These are phyloP conservation scores for Sinotaia quadrata DNA, from an alignment of 2,888 invertebrate genomes.

Conservation along the genomic window DNA sequence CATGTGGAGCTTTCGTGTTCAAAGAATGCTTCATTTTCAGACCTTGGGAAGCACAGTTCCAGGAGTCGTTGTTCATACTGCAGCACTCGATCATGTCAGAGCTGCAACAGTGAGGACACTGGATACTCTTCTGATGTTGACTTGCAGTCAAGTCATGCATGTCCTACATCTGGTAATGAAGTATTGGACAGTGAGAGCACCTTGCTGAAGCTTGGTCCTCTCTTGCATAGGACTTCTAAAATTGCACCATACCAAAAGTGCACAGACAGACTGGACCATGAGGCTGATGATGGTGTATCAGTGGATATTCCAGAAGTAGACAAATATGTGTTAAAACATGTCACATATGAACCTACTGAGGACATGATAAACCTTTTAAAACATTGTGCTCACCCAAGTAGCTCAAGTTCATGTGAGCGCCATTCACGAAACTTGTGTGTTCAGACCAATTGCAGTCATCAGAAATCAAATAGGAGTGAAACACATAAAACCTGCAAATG, in stretches of 20 bases:
- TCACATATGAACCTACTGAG: background rate
- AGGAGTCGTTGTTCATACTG: slow-evolving; percentile 22
- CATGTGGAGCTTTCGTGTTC: slow-evolving; percentile 33
- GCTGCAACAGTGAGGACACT: slow-evolving; percentile 38
- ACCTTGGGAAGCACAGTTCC: slow-evolving; percentile 8
- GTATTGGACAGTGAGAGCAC: no score
- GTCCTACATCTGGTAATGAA: background rate
- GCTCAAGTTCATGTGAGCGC: background rate
- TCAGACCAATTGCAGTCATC: background rate
- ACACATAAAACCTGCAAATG: background rate
- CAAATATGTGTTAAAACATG: no score
- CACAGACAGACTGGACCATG: background rate
- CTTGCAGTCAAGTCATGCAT: background rate
- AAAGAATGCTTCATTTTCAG: slow-evolving; percentile 2
- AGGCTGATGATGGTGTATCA: slow-evolving; percentile 21
- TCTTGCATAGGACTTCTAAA: background rate
- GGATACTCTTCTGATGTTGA: slow-evolving; percentile 38
- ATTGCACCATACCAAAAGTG: background rate
- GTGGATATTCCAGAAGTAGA: slow-evolving; percentile 20
- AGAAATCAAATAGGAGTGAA: background rate
- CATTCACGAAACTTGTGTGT: slow-evolving; percentile 12
- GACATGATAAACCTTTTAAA: background rate
- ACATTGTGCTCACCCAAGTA: background rate
- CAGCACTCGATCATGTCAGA: slow-evolving; percentile 22
- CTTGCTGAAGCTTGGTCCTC: no score